Conservation (phyloP, 2,888 invertebrate genomes). For the Dinocampus coccinellae region DNA sequence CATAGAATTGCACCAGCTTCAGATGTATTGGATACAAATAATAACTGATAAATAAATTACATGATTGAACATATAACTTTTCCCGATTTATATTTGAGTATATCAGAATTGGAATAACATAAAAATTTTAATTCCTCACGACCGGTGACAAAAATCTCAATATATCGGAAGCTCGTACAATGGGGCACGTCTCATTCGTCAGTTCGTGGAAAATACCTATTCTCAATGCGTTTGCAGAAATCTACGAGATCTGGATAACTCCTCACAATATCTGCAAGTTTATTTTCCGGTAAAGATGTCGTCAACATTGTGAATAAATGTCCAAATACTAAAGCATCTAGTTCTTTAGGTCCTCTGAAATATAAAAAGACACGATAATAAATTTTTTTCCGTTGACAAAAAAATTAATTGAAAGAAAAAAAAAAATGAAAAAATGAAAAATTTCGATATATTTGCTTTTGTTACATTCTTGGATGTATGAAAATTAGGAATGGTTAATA, state of each 20-base stretch:
- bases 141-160: conserved; percentile 56
- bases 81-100: conserved; percentile 18
- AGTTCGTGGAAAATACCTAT: conserved; percentile 78
- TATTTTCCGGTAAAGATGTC: conserved; percentile 83
- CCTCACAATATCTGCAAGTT: conserved; percentile 84
- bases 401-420: background rate
- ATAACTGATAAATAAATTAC: conserved; percentile 5
- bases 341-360: conserved; percentile 85
- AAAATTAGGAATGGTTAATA: background rate
- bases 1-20: conserved; percentile 42
- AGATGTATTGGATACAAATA: conserved; percentile 37
- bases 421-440: background rate
- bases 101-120: conserved; percentile 51
- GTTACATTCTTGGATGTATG: background rate
- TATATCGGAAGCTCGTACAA: conserved; percentile 61
- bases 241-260: conserved; percentile 83
- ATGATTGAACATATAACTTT: conserved; percentile 26
- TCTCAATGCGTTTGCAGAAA: conserved; percentile 87
- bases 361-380: conserved; percentile 27
- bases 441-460: no score
- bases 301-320: conserved; percentile 96
- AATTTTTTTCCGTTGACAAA: no score
- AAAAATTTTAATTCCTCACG: conserved; percentile 53
- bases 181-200: conserved; percentile 59
- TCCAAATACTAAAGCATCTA: conserved; percentile 96